A percentile compares a stretch with the other conserved stretches of the same genome.
Conservation (phyloP, 92 coral and sea anemone genomes). For the Paragorgia papillata region DNA sequence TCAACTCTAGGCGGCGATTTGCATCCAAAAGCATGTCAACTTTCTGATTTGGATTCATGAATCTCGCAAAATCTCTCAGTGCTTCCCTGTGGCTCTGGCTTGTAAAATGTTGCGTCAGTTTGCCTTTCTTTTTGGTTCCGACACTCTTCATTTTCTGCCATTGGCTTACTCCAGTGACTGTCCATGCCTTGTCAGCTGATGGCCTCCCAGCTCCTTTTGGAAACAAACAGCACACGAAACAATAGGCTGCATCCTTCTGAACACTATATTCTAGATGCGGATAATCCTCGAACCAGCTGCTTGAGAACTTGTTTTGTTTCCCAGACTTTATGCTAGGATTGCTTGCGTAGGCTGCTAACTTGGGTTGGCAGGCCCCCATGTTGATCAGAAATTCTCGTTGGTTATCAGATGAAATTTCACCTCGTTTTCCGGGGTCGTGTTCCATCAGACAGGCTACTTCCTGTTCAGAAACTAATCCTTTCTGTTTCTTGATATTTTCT, state of each 20-base stretch:
- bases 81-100: not conserved
- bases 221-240: not conserved
- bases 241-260: not conserved
- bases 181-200: not conserved
- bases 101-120: slow-evolving; percentile 12
- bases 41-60: not conserved
- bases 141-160: slow-evolving; percentile 18
- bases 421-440: slow-evolving; percentile 23
- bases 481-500: slow-evolving; percentile 29
- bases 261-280: not conserved
- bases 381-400: slow-evolving; percentile 1
- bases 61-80: not conserved
- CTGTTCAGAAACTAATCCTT: slow-evolving; percentile 23
- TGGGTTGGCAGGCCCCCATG: slow-evolving; percentile 29
- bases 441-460: slow-evolving; percentile 18
- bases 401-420: not conserved
- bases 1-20: not conserved
- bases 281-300: slow-evolving; percentile 11
- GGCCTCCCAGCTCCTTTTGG: not conserved
- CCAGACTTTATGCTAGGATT: slow-evolving; percentile 1
- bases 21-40: slow-evolving; percentile 5
- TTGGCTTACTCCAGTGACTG: not conserved
- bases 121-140: slow-evolving; percentile 15
- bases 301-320: slow-evolving; percentile 19
- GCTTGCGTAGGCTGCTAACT: slow-evolving; percentile 26